Evolutionary conservation across 1,140 invertebrate species (phyloP), one percentile per base, ranked within the genome.

Genomic region (Eriosoma lanigerum): DNA sequence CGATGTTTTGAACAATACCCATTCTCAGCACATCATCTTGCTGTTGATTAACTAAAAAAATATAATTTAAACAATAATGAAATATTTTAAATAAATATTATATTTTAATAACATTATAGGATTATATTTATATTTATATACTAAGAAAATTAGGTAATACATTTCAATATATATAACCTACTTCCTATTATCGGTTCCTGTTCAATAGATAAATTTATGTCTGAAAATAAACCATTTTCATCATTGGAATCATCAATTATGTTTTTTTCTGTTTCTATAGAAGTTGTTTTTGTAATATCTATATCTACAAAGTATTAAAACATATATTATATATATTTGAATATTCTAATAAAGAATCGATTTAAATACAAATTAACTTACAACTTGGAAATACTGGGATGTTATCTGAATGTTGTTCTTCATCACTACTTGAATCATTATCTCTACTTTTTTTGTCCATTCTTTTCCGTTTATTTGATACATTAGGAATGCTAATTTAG

Each of bases 381-480:
- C 52, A 54, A 21, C 21, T 54, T 54, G 52, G 52, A 54, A 21
- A 54, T 54, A 2, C 2, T 10, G 52, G n/a, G 8, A 21, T 9
- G 21, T 54, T n/a, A 52, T 52, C 17, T 52, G 50, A 19, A 54
- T 19, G 8, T n/a, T n/a, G 52, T 54, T 54, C 52, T 54, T 54
- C 52, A 54, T 54, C 52, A 54, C n/a, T 54, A 54, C 52, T 54
- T 9, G n/a, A 19, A n/a, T 54, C n/a, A 54, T 54, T 54, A 54
- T 9, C n/a, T n/a, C n/a, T 54, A 21, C 10, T 54, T 19, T 54
- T 21, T 21, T 19, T 1, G 21, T 54, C n/a, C 21, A 9, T 54
- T 21, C 52, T 19, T 21, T 54, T 54, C n/a, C 19, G 52, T 6
- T 54, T 54, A 21, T 54, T n/a, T 19, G n/a, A 54, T 10, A 21